Conservation (phyloP, 2,113 vertebrate genomes). For the Pseudopipra pipra region DNA sequence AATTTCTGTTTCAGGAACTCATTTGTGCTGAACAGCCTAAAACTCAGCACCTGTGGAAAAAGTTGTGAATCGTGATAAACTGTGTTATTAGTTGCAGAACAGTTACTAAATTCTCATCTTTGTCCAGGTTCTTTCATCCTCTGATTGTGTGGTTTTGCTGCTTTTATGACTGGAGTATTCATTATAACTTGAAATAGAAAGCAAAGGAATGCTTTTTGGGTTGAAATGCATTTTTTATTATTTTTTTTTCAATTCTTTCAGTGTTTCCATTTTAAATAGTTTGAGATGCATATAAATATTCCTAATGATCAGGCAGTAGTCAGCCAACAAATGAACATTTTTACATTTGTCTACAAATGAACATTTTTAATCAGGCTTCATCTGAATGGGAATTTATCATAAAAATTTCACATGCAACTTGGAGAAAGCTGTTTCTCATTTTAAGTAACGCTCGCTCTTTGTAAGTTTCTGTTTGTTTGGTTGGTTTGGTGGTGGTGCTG, state of each 20-base stretch:
- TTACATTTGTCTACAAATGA: conserved; percentile 31
- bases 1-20: neutral
- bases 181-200: conserved; percentile 27
- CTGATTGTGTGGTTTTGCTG: neutral
- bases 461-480: neutral
- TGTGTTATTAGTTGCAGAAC: neutral
- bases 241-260: neutral
- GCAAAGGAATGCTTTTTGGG: neutral
- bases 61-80: neutral
- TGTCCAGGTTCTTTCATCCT: neutral
- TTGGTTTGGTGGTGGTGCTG: neutral
- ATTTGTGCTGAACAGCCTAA: neutral
- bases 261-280: neutral
- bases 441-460: neutral
- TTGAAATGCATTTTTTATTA: neutral
- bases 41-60: neutral
- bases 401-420: neutral
- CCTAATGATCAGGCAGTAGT: conserved; percentile 19
- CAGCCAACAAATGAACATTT: conserved; percentile 53
- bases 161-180: neutral
- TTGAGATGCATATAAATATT: conserved; percentile 44
- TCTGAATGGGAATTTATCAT: neutral
- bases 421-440: conserved; percentile 19
- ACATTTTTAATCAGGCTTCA: conserved; percentile 30
- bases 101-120: neutral